These are phyloP conservation scores for Elymnias hypermnestra DNA, from an alignment of 1,140 invertebrate species.

Conservation along the genomic window DNA sequence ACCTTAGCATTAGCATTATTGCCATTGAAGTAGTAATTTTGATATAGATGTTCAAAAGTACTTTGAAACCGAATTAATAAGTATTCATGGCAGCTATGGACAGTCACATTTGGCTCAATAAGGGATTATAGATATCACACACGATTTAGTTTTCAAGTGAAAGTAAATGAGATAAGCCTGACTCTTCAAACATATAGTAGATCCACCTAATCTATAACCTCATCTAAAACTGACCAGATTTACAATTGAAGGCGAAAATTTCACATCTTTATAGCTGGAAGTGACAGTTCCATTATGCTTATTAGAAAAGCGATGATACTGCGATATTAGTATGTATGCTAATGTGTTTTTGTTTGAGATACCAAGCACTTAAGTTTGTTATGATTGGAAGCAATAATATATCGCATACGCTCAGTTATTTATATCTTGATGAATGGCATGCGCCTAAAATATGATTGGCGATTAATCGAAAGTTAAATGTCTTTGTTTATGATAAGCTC, in stretches of 20 bases:
- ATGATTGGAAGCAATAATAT: constrained; percentile 9
- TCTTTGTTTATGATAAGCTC: no score
- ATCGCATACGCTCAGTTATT: not conserved
- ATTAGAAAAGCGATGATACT: constrained; percentile 14
- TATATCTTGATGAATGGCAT: not conserved
- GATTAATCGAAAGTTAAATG: no score
- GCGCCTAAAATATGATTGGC: not conserved
- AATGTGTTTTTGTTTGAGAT: constrained; percentile 16
- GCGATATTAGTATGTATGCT: constrained; percentile 10
- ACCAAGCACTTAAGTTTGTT: constrained; percentile 14
- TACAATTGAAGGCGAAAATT: not conserved
- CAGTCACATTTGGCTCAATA: no score
- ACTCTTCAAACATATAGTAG: not conserved
- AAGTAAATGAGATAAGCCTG: no score
- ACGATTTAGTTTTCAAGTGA: no score
- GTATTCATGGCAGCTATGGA: no score
- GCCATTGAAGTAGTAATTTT: no score
- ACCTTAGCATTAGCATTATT: no score
- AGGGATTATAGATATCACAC: no score
- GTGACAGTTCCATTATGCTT: constrained; percentile 13
- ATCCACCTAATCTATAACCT: not conserved
- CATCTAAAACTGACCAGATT: not conserved
- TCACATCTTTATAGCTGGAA: not conserved
- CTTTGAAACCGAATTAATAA: no score
- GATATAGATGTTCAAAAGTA: no score